These are phyloP conservation scores for Anagrus nilaparvatae DNA, from an alignment of 1,140 invertebrate species.

Conservation along the genomic window DNA sequence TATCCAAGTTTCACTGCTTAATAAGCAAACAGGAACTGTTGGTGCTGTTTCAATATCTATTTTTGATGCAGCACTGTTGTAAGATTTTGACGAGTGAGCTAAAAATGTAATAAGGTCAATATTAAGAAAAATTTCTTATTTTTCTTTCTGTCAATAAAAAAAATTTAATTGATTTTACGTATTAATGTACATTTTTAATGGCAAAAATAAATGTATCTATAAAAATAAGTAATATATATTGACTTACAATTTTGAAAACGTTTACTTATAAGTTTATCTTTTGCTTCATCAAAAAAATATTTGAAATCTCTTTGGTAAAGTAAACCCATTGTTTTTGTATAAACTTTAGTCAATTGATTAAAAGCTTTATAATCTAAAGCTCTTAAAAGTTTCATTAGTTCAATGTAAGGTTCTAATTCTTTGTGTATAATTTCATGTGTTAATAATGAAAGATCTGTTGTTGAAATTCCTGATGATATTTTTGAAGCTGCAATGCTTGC, in stretches of 20 bases:
- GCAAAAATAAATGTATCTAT: conserved; percentile 5
- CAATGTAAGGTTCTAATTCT: conserved; percentile 73
- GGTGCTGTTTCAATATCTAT: conserved; percentile 9
- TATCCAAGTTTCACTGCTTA: conserved; percentile 33
- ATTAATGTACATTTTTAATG: neutral
- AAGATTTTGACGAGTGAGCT: conserved; percentile 12
- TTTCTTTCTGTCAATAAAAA: neutral
- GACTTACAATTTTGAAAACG: conserved; percentile 26
- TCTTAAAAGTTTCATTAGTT: conserved; percentile 85
- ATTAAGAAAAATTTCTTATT: neutral
- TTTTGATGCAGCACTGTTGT: conserved; percentile 2
- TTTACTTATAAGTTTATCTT: conserved; percentile 39
- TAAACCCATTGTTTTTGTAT: conserved; percentile 67
- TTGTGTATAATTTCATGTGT: conserved; percentile 70
- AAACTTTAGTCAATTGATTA: conserved; percentile 67
- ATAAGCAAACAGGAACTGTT: conserved; percentile 34
- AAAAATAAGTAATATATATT: conserved; percentile 19
- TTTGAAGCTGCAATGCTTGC: neutral
- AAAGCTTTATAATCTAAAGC: conserved; percentile 76
- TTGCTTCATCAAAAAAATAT: conserved; percentile 69
- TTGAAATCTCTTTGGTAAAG: conserved; percentile 77
- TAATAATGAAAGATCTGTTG: conserved; percentile 55
- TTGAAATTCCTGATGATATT: conserved; percentile 26
- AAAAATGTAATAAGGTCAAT: neutral
- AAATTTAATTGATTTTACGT: conserved; percentile 1